Conservation (phyloP, 2,113 vertebrate genomes). For the Willisornis vidua region DNA sequence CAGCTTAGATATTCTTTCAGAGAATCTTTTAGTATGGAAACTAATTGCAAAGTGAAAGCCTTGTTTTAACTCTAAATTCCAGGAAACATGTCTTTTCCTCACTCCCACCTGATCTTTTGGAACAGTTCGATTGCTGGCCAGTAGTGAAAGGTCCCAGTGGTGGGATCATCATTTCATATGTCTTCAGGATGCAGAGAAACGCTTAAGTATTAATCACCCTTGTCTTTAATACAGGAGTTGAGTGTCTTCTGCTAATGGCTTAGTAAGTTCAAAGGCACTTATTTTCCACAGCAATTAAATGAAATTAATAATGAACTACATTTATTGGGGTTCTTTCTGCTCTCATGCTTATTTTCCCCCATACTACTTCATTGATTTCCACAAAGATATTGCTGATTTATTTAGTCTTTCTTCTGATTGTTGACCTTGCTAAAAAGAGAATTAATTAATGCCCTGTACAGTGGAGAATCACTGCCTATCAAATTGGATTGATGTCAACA, state of each 20-base stretch:
- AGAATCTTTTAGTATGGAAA: not conserved
- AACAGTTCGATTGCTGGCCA: not conserved
- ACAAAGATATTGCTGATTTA: conserved; percentile 18
- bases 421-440: conserved; percentile 22
- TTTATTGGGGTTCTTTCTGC: conserved; percentile 17
- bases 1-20: not conserved
- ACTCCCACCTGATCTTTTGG: not conserved
- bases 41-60: conserved; percentile 10
- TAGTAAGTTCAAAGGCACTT: conserved; percentile 37
- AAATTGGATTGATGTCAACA: conserved; percentile 1
- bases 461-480: not conserved
- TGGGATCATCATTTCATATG: conserved; percentile 1
- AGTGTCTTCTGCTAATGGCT: conserved; percentile 54
- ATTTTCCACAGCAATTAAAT: conserved; percentile 49
- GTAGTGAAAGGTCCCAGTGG: conserved; percentile 24
- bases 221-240: not conserved
- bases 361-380: conserved; percentile 11
- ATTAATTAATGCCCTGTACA: conserved; percentile 37
- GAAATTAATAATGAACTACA: conserved; percentile 42
- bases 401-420: conserved; percentile 18
- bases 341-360: not conserved
- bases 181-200: conserved; percentile 1
- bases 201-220: conserved; percentile 57
- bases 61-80: conserved; percentile 4
- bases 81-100: not conserved